Evolutionary conservation across 2,888 invertebrate species (phyloP), one percentile per base, ranked within the genome.

Genomic region (Sinhomidia bicolor): DNA sequence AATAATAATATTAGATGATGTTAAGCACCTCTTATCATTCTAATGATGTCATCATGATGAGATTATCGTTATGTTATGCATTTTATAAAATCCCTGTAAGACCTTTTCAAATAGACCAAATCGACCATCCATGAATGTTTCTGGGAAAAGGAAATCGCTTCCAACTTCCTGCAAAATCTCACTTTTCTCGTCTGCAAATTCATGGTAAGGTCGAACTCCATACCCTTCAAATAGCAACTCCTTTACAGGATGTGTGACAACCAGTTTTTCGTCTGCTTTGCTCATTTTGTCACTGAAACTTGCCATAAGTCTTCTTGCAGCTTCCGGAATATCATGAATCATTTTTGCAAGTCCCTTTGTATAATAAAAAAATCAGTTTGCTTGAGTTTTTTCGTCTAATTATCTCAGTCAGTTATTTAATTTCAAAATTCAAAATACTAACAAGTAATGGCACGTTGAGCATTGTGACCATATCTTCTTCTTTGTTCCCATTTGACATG

Each of bases 381-480:
- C n/a, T n/a, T n/a, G n/a, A n/a, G n/a, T n/a, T 23, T 6, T 29
- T 60, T 57, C 14, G 17, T 4, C 14, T 57, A 17, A 51, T 51
- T 51, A 14, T 3, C 3, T 51, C 51, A 14, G n/a, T 12, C 41
- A 41, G 41, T 41, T 41, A 7, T 3, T 14, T 4, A 51, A 51
- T 51, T 9, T n/a, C 51, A 51, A 51, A n/a, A 29, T 1, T 7
- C 2, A 26, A 4, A 14, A 6, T 1, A 85, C 26, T 92, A 91
- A 94, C 94, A 92, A 93, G 91, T 26, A 93, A 91, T 0, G 93
- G 93, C 60, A 93, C 92, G 91, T 94, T 94, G 17, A 93, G 89
- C 9, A 93, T 93, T 0, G 93, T 93, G 85, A 94, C 93, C n/a
- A 91, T 89, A 44, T 93, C 93, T 20, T 92, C 90, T 47, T 92